Evolutionary conservation across 2,113 vertebrate genomes (phyloP).

Genomic region (Micronycteris hirsuta): DNA sequence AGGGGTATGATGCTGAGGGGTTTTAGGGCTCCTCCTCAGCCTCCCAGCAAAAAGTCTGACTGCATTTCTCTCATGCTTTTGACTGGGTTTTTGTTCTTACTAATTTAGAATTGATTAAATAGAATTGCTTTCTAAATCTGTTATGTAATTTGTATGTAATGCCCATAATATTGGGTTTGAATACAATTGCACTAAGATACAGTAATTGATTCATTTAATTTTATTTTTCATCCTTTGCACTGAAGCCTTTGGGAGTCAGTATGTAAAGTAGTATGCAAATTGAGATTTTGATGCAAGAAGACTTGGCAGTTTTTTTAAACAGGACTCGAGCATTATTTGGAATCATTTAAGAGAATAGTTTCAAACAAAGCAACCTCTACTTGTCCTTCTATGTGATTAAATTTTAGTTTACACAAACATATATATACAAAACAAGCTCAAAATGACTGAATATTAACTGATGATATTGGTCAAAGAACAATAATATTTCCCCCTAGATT

Average conservation of each 20-base stretch:
- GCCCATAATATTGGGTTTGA: slow-evolving; percentile 62
- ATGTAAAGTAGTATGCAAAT: slow-evolving; percentile 72
- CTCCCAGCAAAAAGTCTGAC: neutral
- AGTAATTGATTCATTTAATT: slow-evolving; percentile 75
- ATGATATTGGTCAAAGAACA: slow-evolving; percentile 4
- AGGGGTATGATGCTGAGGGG: neutral
- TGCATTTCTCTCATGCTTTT: neutral
- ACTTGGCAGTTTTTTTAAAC: slow-evolving; percentile 63
- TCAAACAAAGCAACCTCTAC: slow-evolving; percentile 53
- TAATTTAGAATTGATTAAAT: slow-evolving; percentile 64
- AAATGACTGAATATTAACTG: slow-evolving; percentile 41
- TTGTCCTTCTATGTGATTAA: slow-evolving; percentile 52
- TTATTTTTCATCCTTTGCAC: slow-evolving; percentile 71
- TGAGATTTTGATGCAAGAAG: slow-evolving; percentile 61
- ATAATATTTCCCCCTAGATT: neutral
- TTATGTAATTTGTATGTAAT: slow-evolving; percentile 71
- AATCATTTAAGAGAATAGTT: slow-evolving; percentile 63
- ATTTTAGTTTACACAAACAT: slow-evolving; percentile 40
- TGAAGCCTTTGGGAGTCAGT: slow-evolving; percentile 69
- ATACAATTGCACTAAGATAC: slow-evolving; percentile 67
- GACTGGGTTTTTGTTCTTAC: slow-evolving; percentile 39
- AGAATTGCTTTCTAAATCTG: slow-evolving; percentile 70
- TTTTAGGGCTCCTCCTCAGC: neutral
- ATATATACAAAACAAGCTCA: neutral
- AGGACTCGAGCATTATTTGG: slow-evolving; percentile 55